Percentiles rank a stretch among this genome's conserved stretches.
These are phyloP conservation scores for Blera fallax DNA, from an alignment of 2,888 invertebrate species.

Conservation along the genomic window DNA sequence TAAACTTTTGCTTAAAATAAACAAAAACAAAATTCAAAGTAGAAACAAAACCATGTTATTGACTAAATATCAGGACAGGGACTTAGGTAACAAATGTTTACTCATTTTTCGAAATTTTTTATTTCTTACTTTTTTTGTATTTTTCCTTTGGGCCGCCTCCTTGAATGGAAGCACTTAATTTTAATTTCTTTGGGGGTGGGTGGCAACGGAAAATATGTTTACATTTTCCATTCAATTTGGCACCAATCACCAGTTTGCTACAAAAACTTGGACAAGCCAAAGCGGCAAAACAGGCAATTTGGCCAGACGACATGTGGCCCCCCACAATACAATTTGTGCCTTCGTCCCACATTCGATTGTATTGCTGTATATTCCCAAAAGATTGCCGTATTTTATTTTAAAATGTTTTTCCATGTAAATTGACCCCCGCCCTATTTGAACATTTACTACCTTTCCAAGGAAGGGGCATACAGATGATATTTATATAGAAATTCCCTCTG, in stretches of 20 bases:
- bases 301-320: conserved; percentile 61
- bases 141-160: conserved; percentile 39
- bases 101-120: conserved; percentile 35
- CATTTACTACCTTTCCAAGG: conserved; percentile 40
- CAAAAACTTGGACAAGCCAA: conserved; percentile 37
- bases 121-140: neutral
- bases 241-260: conserved; percentile 58
- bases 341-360: conserved; percentile 58
- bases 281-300: conserved; percentile 62
- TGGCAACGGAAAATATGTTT: conserved; percentile 63
- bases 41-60: conserved; percentile 32
- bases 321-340: conserved; percentile 41
- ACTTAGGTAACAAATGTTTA: conserved; percentile 25
- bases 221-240: conserved; percentile 73
- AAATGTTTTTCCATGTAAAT: conserved; percentile 70
- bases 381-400: conserved; percentile 71
- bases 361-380: conserved; percentile 48
- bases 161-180: conserved; percentile 68
- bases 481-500: neutral
- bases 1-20: neutral
- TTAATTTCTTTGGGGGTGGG: conserved; percentile 56
- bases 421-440: conserved; percentile 26
- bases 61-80: conserved; percentile 21
- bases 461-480: neutral
- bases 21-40: neutral